Conservation (phyloP, 1,140 invertebrate genomes). For the Bradysia coprophila region DNA sequence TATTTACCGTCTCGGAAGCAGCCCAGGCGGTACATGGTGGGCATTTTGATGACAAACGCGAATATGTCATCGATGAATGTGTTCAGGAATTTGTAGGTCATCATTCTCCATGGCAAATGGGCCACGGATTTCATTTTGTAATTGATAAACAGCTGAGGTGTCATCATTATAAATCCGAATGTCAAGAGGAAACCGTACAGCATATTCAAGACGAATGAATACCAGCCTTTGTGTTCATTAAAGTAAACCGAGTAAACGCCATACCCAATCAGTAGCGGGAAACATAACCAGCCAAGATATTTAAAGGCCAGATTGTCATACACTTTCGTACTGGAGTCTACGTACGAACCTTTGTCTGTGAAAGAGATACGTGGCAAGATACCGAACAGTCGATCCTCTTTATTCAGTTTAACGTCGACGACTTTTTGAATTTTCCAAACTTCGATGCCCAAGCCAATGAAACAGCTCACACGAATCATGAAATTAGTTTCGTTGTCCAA, state of each 20-base stretch:
- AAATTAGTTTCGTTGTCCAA: constrained; percentile 98
- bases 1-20: constrained; percentile 85
- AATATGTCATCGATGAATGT: constrained; percentile 99
- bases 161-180: constrained; percentile 99
- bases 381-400: constrained; percentile 53
- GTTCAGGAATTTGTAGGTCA: constrained; percentile 99
- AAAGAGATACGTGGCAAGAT: constrained; percentile 64
- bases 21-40: constrained; percentile 85
- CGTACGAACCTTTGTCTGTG: constrained; percentile 91
- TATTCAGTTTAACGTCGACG: constrained; percentile 64
- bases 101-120: constrained; percentile 97
- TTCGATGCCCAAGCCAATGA: constrained; percentile 91
- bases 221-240: constrained; percentile 97
- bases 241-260: constrained; percentile 94
- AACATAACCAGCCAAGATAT: constrained; percentile 91
- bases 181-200: constrained; percentile 96
- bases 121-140: constrained; percentile 98
- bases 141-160: constrained; percentile 96
- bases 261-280: constrained; percentile 83
- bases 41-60: constrained; percentile 99
- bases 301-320: constrained; percentile 94
- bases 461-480: constrained; percentile 80
- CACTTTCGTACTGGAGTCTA: constrained; percentile 82
- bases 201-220: constrained; percentile 84
- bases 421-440: constrained; percentile 99